Evolutionary conservation across 2,113 vertebrate genomes (phyloP).

Genomic region (Campylomormyrus tamandua): DNA sequence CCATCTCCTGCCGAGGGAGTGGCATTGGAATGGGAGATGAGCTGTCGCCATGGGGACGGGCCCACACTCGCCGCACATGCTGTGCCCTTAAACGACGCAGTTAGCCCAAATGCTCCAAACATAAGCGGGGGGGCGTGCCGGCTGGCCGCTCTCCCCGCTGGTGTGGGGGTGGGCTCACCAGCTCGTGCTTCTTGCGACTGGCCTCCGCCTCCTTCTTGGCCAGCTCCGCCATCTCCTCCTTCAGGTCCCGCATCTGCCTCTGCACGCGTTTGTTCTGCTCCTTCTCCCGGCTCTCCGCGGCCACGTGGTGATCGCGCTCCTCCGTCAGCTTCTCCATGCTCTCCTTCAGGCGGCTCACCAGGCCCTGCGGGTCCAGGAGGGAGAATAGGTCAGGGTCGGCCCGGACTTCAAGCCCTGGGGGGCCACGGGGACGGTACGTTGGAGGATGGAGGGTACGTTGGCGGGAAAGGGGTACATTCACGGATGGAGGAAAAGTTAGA

Average conservation of each 20-base stretch:
- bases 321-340: constrained; percentile 91
- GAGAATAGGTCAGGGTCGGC: not conserved
- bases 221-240: constrained; percentile 89
- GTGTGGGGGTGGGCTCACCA: constrained; percentile 62
- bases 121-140: not conserved
- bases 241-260: constrained; percentile 82
- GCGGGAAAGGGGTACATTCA: not conserved
- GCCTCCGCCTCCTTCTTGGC: constrained; percentile 89
- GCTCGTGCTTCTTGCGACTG: constrained; percentile 91
- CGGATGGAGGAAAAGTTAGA: not conserved
- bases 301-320: constrained; percentile 75
- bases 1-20: constrained; percentile 76
- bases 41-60: not conserved
- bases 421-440: not conserved
- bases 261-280: constrained; percentile 94
- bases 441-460: not conserved
- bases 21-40: not conserved
- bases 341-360: constrained; percentile 85
- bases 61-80: not conserved
- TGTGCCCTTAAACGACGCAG: not conserved
- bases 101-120: not conserved
- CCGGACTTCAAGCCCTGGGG: not conserved
- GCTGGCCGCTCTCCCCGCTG: not conserved
- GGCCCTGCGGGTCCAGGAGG: constrained; percentile 54
- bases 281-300: constrained; percentile 84